Evolutionary conservation across 2,797 vertebrate genomes (phyloP).

Genomic region (Calcarius lapponicus): DNA sequence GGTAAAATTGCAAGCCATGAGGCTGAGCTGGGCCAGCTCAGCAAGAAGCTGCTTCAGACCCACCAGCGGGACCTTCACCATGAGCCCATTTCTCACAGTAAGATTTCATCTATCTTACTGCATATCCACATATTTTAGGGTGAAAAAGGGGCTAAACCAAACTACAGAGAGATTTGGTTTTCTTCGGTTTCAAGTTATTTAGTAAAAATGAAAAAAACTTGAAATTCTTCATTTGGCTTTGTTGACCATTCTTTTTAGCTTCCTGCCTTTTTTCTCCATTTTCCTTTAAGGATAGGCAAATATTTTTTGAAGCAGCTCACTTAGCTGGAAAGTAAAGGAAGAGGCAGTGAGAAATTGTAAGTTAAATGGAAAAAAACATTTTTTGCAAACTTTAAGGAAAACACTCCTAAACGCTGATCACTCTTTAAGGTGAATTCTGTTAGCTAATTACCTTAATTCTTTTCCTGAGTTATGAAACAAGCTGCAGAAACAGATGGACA

Average conservation of each 20-base stretch:
- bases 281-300: background rate
- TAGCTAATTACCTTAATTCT: background rate
- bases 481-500: background rate
- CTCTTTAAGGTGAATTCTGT: conserved; percentile 13
- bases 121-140: background rate
- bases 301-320: background rate
- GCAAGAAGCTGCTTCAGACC: background rate
- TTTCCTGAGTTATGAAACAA: background rate
- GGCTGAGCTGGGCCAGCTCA: background rate
- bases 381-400: conserved; percentile 21
- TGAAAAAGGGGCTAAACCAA: background rate
- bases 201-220: background rate
- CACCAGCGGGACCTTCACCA: fast-evolving
- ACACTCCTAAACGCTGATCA: background rate
- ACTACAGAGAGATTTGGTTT: background rate
- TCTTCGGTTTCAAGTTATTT: background rate
- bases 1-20: background rate
- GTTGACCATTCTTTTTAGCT: background rate
- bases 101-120: background rate
- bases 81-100: fast-evolving
- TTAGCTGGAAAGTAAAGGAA: background rate
- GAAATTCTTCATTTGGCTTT: background rate
- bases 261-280: background rate
- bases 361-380: conserved; percentile 4
- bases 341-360: background rate